These are phyloP conservation scores for Hylaeus anthracinus DNA, from an alignment of 1,140 invertebrate species.

Conservation along the genomic window DNA sequence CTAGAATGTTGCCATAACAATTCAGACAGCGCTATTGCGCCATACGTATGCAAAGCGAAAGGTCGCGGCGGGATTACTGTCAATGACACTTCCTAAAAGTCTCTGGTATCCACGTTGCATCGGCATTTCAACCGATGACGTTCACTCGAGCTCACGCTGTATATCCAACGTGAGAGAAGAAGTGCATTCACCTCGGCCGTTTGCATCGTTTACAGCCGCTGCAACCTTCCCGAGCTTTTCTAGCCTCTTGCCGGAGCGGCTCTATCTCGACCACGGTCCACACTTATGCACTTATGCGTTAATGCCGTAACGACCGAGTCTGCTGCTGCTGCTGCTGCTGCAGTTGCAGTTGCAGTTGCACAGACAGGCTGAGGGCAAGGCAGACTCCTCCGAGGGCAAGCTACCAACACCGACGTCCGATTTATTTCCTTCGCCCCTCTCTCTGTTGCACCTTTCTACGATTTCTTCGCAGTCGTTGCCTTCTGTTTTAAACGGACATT, in stretches of 20 bases:
- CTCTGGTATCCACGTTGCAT: conserved; percentile 16
- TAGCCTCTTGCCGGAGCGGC: conserved; percentile 37
- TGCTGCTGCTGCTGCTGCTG: conserved; percentile 10
- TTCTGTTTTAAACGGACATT: not conserved
- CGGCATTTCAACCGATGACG: conserved; percentile 16
- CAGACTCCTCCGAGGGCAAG: conserved; percentile 20
- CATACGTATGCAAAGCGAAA: conserved; percentile 7
- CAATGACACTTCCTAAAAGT: conserved; percentile 25
- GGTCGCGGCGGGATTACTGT: not conserved
- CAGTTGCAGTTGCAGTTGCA: conserved; percentile 39
- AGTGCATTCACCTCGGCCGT: conserved; percentile 64
- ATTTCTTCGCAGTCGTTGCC: not conserved
- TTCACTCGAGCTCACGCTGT: conserved; percentile 1
- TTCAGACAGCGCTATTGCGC: no score
- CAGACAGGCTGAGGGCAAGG: conserved; percentile 29
- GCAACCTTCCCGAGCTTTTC: conserved; percentile 46
- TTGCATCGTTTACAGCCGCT: conserved; percentile 51
- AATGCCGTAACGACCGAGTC: conserved; percentile 62
- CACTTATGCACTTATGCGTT: conserved; percentile 69
- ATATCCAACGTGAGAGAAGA: conserved; percentile 50
- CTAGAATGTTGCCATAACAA: no score
- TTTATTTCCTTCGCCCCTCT: conserved; percentile 20
- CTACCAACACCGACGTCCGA: conserved; percentile 24
- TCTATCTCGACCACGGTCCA: conserved; percentile 60
- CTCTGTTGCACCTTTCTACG: not conserved